A percentile compares a stretch with the other conserved stretches of the same genome.
Conservation (phyloP, 1,140 invertebrate genomes). For the Helicoverpa zea region DNA sequence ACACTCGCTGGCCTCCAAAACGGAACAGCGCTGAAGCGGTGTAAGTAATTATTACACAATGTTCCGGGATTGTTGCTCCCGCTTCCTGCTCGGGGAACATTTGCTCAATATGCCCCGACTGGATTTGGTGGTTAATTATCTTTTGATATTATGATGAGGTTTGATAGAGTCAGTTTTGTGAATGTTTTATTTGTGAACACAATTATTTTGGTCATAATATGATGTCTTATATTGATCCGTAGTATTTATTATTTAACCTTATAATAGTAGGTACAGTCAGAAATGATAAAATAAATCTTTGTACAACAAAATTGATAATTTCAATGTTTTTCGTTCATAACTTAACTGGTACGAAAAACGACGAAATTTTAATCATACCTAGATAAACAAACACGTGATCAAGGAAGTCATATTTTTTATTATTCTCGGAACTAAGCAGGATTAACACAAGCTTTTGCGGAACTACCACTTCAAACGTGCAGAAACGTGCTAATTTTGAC, state of each 20-base stretch:
- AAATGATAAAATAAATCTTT: too few species aligned
- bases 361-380: too few species aligned
- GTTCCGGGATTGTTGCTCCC: slow-evolving; percentile 4
- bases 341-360: too few species aligned
- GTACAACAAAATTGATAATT: too few species aligned
- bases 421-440: slow-evolving; percentile 27
- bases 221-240: too few species aligned
- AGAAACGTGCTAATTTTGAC: slow-evolving; percentile 63
- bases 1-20: not conserved
- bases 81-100: slow-evolving; percentile 20
- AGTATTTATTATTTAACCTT: too few species aligned
- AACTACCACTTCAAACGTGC: slow-evolving; percentile 68
- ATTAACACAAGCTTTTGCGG: slow-evolving; percentile 47
- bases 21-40: slow-evolving; percentile 6
- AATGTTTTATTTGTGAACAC: not conserved
- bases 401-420: too few species aligned
- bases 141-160: not conserved
- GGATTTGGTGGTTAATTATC: slow-evolving; percentile 22
- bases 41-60: slow-evolving; percentile 36
- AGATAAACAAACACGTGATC: too few species aligned
- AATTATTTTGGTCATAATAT: not conserved
- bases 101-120: slow-evolving; percentile 6
- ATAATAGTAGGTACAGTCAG: too few species aligned
- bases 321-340: too few species aligned
- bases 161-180: not conserved